Evolutionary conservation across 1,140 invertebrate genomes (phyloP).

Genomic region (Zaprionus capensis): DNA sequence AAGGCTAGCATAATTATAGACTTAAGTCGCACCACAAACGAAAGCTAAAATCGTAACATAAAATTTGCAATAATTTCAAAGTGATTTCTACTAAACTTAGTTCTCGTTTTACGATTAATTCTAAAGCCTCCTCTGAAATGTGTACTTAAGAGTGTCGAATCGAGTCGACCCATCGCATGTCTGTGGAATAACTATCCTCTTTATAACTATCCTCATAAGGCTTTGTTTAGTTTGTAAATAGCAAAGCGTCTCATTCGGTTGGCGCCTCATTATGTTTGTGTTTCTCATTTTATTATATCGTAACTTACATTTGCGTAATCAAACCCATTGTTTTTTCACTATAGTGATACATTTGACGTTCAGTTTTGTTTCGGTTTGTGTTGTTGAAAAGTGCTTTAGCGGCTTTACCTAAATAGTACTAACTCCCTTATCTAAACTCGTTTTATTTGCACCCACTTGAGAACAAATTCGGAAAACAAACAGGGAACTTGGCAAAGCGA

Average conservation of each 20-base stretch:
- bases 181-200: conserved; percentile 32
- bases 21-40: conserved; percentile 56
- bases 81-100: conserved; percentile 79
- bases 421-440: conserved; percentile 19
- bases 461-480: conserved; percentile 78
- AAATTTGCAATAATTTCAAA: conserved; percentile 83
- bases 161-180: conserved; percentile 13
- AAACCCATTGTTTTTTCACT: conserved; percentile 28
- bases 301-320: background rate
- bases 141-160: conserved; percentile 65
- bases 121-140: conserved; percentile 46
- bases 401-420: conserved; percentile 41
- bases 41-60: conserved; percentile 46
- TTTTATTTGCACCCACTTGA: conserved; percentile 51
- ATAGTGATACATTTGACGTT: conserved; percentile 38
- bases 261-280: conserved; percentile 70
- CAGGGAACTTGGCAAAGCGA: conserved; percentile 60
- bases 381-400: conserved; percentile 70
- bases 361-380: conserved; percentile 59
- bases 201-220: conserved; percentile 65
- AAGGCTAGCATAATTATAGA: conserved; percentile 76
- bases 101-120: conserved; percentile 64
- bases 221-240: conserved; percentile 81
- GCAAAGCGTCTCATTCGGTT: conserved; percentile 47
- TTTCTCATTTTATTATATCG: conserved; percentile 49